Conservation (phyloP, 2,113 vertebrate species). For the Oenanthe melanoleuca region DNA sequence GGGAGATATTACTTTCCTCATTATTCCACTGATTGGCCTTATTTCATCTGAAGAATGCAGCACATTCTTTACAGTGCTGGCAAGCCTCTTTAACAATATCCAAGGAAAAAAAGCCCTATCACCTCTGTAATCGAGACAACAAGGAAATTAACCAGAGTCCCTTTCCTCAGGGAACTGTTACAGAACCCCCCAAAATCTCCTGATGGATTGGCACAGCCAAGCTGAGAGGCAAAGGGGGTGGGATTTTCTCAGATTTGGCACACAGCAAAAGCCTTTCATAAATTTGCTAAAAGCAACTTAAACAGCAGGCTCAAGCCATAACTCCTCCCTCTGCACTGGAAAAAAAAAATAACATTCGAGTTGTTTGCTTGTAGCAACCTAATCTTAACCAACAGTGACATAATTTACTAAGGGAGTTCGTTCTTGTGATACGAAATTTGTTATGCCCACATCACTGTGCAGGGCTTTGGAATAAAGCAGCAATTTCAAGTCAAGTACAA, state of each 20-base stretch:
- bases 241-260: neutral
- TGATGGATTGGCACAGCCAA: neutral
- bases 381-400: slow-evolving; percentile 76
- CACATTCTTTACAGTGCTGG: slow-evolving; percentile 78
- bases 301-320: slow-evolving; percentile 18
- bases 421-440: slow-evolving; percentile 42
- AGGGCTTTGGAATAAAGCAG: slow-evolving; percentile 54
- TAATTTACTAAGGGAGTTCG: slow-evolving; percentile 45
- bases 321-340: slow-evolving; percentile 9
- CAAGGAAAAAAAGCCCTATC: slow-evolving; percentile 74
- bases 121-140: slow-evolving; percentile 79
- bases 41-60: slow-evolving; percentile 87
- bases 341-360: slow-evolving; percentile 29
- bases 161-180: slow-evolving; percentile 59
- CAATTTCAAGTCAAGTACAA: slow-evolving; percentile 67
- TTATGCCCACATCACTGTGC: slow-evolving; percentile 30
- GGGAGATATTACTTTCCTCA: slow-evolving; percentile 93
- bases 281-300: slow-evolving; percentile 59
- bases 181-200: slow-evolving; percentile 33
- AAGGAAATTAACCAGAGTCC: slow-evolving; percentile 73
- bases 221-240: neutral
- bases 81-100: slow-evolving; percentile 80
- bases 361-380: slow-evolving; percentile 72
- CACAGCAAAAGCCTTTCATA: neutral
- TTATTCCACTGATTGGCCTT: slow-evolving; percentile 93